Evolutionary conservation across 2,888 invertebrate species (phyloP), one percentile per base, ranked within the genome.

Genomic region (Mesochorus sp.): DNA sequence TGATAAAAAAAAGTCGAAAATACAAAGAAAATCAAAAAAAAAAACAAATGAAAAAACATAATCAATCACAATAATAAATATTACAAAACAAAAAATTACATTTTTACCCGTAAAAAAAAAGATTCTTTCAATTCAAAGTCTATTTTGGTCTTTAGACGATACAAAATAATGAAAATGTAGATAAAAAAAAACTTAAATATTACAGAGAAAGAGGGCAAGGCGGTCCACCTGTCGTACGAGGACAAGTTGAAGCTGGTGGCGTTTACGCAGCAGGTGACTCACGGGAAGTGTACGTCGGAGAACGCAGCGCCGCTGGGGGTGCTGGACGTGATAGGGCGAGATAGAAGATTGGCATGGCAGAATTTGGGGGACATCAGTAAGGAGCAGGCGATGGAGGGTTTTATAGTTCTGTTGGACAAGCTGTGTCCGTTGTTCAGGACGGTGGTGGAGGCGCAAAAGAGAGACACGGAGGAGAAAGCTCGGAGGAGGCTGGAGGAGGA

Each of bases 191-290:
- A 17, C 6, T 6, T 17, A 1, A 28, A 44, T 5, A 19, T 93
- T 93, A 12, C 91, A 98, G 99, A 99, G 91, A 98, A 99, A 92
- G 97, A 97, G 92, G 98, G 98, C n/a, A 99, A 98, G 92, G 99
- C 98, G 1, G 93, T 99, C 55, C 97, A 98, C 88, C 93, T 98
- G 77, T 97, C 97, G 51, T 99, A 99, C 91, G 96, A 97, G 91
- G 98, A 99, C 88, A 97, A 97, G 88, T 91, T 98, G 67, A 96
- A 96, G 88, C 92, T 99, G 80, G 96, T 98, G 14, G 98, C 98
- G 0, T 96, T 96, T 87, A 97, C 97, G 6, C 97, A 98, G 88
- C 99, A 99, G 93, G 96, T 96, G 5, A 93, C 93, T 8, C 95
- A 97, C 91, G 99, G 99, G 0, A 95, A 96, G 59, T 94, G 95